phyloP scores from a whole-genome alignment of 2,797 vertebrate genomes.

The Margarornis squamiger region DNA sequence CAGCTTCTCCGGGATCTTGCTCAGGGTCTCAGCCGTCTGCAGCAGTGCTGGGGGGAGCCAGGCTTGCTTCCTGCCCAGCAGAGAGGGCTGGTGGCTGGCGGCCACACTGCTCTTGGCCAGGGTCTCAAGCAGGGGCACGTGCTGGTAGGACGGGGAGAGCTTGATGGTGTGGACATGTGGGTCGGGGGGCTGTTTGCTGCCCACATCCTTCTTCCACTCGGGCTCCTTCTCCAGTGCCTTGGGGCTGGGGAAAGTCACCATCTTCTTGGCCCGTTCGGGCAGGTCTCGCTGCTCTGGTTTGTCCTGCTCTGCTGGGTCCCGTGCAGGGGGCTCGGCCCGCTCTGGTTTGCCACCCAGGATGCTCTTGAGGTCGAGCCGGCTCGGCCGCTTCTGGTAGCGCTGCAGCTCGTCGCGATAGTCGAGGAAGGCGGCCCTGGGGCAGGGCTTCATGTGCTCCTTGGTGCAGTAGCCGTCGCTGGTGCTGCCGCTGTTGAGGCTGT shows the following conservation, averaged over 20 bases:
- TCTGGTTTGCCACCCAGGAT: slow-evolving; percentile 73
- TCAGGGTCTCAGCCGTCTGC: slow-evolving; percentile 74
- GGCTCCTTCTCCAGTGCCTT: slow-evolving; percentile 74
- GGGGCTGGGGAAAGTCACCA: slow-evolving; percentile 27
- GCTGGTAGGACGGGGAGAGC: slow-evolving; percentile 94
- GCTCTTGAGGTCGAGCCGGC: slow-evolving; percentile 88
- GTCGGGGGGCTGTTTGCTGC: slow-evolving; percentile 79
- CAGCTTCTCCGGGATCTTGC: slow-evolving; percentile 84
- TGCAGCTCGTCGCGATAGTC: slow-evolving; percentile 66
- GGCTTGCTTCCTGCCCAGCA: slow-evolving; percentile 82
- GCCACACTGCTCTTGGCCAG: slow-evolving; percentile 75
- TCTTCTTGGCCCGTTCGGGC: slow-evolving; percentile 71
- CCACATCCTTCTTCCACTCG: slow-evolving; percentile 61
- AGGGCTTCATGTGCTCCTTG: slow-evolving; percentile 85
- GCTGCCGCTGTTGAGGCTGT: slow-evolving; percentile 95
- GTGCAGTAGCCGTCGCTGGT: slow-evolving; percentile 91
- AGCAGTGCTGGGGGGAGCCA: slow-evolving; percentile 76
- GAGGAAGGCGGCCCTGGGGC: slow-evolving; percentile 73
- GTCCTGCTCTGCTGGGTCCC: slow-evolving; percentile 70
- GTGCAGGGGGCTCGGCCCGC: slow-evolving; percentile 48
- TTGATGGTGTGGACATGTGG: slow-evolving; percentile 89
- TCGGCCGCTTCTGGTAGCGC: slow-evolving; percentile 83
- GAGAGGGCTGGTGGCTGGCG: slow-evolving; percentile 73
- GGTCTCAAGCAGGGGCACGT: slow-evolving; percentile 86
- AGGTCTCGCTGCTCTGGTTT: slow-evolving; percentile 71